Percentiles rank a stretch among this genome's conserved stretches.
These are phyloP conservation scores for Semnornis frantzii DNA, from an alignment of 2,113 vertebrate genomes.

Conservation along the genomic window DNA sequence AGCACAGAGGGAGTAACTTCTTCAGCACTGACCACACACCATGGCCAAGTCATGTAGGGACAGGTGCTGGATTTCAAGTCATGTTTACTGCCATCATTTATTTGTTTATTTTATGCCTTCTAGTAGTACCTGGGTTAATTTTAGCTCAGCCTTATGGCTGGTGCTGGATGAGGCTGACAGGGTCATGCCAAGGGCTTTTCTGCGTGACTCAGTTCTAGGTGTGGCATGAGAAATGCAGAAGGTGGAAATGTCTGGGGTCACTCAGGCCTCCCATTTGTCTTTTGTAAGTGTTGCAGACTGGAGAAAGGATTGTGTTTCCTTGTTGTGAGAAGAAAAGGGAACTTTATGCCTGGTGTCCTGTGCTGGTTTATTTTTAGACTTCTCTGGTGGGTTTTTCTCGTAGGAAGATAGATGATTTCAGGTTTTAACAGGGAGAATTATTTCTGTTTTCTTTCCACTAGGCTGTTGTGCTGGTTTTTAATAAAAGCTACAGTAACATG, in stretches of 20 bases:
- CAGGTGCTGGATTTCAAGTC: not conserved
- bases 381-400: not conserved
- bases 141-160: not conserved
- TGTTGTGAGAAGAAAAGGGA: not conserved
- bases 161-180: not conserved
- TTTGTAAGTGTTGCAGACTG: not conserved
- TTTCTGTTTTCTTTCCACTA: not conserved
- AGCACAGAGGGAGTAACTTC: not conserved
- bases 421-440: not conserved
- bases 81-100: not conserved
- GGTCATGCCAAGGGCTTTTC: not conserved
- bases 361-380: not conserved
- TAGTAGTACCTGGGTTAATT: slow-evolving; percentile 26
- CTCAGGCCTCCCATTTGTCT: not conserved
- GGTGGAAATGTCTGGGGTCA: not conserved
- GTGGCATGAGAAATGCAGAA: not conserved
- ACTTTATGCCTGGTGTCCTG: not conserved
- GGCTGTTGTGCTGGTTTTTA: not conserved
- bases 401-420: not conserved
- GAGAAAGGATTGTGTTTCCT: not conserved
- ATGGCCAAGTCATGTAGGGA: not conserved
- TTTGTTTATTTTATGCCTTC: slow-evolving; percentile 25
- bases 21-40: not conserved
- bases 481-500: not conserved
- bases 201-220: not conserved